Evolutionary conservation across 1,140 invertebrate species (phyloP), one percentile per base, ranked within the genome.

Genomic region (Drosophila obscura): DNA sequence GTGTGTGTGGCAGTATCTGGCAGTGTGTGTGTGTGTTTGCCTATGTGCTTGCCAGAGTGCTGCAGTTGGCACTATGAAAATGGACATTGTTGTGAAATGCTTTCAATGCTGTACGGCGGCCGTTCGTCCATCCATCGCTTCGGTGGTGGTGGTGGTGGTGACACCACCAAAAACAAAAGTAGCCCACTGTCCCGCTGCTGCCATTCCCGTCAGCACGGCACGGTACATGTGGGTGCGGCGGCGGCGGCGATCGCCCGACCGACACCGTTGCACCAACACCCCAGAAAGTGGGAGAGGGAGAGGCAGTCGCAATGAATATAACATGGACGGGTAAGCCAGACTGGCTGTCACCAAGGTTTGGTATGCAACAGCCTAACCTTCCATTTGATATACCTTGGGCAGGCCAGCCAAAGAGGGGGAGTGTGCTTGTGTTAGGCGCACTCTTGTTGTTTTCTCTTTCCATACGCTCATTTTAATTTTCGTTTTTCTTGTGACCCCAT

Each of bases 81-180:
- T 87, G 81, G 81, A 85, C 81, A 87, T 82, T 85, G 83, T 85
- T 85, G 81, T 87, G 81, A 85, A 85, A 85, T 88, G 81, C 75
- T 85, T 80, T 85, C 69, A 73, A 77, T 87, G 87, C 73, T 64
- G 64, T 85, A 19, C 19, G 19, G 19, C 26, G 26, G 5, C 26
- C 26, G 26, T 85, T 82, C 81, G 87, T 76, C 84, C 26, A 28
- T 28, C 26, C 26, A 28, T 28, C 26, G 35, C 35, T 39, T 39
- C 35, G 35, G 35, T 39, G 35, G 35, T 39, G 81, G 80, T 75
- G 35, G 35, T 39, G 35, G 35, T 39, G 81, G 80, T 75, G 81
- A 87, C 81, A 85, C 78, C 83, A 82, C 78, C 67, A 78, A 81
- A 87, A 66, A 75, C 53, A 67, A 67, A 75, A 75, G 62, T 72